phyloP scores from a whole-genome alignment of 1,140 invertebrate genomes.

The Armadillidium nasatum region DNA sequence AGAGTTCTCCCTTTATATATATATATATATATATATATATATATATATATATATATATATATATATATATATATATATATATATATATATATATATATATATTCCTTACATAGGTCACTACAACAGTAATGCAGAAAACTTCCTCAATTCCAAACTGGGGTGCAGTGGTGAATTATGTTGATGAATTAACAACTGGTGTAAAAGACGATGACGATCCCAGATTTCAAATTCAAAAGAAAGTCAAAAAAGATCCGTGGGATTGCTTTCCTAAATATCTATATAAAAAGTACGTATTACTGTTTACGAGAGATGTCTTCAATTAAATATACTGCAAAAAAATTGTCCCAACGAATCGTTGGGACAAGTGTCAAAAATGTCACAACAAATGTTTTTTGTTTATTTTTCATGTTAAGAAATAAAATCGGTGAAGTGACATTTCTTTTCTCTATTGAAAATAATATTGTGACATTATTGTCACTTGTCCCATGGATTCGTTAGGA shows the following conservation, averaged over 20 bases:
- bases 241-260: slow-evolving; percentile 27
- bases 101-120: no score
- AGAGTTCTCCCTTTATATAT: no score
- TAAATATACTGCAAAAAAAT: no score
- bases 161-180: slow-evolving; percentile 27
- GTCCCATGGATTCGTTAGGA: no score
- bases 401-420: no score
- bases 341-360: no score
- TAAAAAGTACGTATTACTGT: slow-evolving; percentile 23
- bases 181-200: slow-evolving; percentile 29
- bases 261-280: slow-evolving; percentile 35
- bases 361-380: no score
- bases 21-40: neutral
- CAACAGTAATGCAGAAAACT: neutral
- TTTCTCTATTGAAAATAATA: no score
- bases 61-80: slow-evolving; percentile 20
- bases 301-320: no score
- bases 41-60: neutral
- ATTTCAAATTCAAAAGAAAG: slow-evolving; percentile 26
- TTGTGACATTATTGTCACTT: no score
- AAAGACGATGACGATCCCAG: slow-evolving; percentile 27
- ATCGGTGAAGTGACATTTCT: no score
- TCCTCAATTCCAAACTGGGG: slow-evolving; percentile 14
- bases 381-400: no score
- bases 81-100: slow-evolving; percentile 14